These are phyloP conservation scores for Platycnemis pennipes DNA, from an alignment of 2,888 invertebrate genomes.

Conservation along the genomic window DNA sequence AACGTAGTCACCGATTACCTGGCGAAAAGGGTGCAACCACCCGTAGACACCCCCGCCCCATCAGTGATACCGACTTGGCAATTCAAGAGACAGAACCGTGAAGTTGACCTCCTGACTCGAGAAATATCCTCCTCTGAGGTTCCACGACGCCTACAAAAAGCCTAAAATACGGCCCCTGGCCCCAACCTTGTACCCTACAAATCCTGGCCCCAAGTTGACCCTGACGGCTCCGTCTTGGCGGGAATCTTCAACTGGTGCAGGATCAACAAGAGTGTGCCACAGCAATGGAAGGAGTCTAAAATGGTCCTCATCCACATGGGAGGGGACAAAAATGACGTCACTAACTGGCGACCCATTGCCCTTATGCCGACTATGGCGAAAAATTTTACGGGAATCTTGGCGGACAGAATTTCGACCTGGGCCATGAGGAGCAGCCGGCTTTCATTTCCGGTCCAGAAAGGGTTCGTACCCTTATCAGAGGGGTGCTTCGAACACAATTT, in stretches of 20 bases:
- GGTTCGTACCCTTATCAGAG: constrained; percentile 73
- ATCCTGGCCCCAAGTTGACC: constrained; percentile 70
- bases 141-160: neutral
- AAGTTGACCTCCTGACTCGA: too few relatives aligned
- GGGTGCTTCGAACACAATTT: constrained; percentile 75
- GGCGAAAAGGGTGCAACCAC: too few relatives aligned
- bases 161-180: constrained; percentile 71
- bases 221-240: constrained; percentile 43
- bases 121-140: too few relatives aligned
- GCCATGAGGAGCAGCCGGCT: constrained; percentile 25
- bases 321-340: constrained; percentile 26
- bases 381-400: constrained; percentile 70
- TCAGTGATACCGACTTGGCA: too few relatives aligned
- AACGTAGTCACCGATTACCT: too few relatives aligned
- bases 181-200: constrained; percentile 70
- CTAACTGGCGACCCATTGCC: constrained; percentile 71
- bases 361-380: constrained; percentile 72
- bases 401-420: constrained; percentile 71
- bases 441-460: constrained; percentile 72
- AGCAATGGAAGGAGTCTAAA: constrained; percentile 70
- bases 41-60: too few relatives aligned
- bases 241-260: constrained; percentile 69
- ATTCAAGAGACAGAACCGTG: too few relatives aligned
- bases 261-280: constrained; percentile 69
- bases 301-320: constrained; percentile 74